Evolutionary conservation across 2,113 vertebrate species (phyloP).

Genomic region (Hirundichthys speculiger): DNA sequence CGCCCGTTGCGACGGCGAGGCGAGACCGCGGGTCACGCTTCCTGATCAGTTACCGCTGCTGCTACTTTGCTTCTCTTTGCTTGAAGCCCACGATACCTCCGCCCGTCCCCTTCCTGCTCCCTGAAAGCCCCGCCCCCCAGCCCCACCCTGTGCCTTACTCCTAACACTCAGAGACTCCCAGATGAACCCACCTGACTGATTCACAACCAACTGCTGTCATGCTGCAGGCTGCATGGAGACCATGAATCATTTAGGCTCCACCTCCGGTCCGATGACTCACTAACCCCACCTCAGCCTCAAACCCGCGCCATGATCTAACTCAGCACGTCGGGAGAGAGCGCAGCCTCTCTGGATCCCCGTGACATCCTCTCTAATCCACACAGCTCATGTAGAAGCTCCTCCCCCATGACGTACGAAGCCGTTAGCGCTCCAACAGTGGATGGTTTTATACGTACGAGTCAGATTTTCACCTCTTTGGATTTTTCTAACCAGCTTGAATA

Average conservation of each 20-base stretch:
- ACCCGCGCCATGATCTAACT: slow-evolving; percentile 71
- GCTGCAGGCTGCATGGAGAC: slow-evolving; percentile 17
- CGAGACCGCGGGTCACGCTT: slow-evolving; percentile 19
- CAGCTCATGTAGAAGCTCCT: slow-evolving; percentile 17
- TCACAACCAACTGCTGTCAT: too few species aligned
- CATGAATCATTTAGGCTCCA: slow-evolving; percentile 15
- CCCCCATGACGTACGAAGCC: slow-evolving; percentile 46
- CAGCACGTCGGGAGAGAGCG: slow-evolving; percentile 68
- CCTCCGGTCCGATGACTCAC: slow-evolving; percentile 33
- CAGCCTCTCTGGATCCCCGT: slow-evolving; percentile 36
- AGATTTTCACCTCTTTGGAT: slow-evolving; percentile 33
- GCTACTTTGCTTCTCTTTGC: slow-evolving; percentile 67
- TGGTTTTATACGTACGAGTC: slow-evolving; percentile 38
- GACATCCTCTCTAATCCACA: slow-evolving; percentile 44
- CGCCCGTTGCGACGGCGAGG: slow-evolving; percentile 3
- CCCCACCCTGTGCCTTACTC: slow-evolving; percentile 58
- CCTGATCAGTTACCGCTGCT: slow-evolving; percentile 30
- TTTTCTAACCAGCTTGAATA: slow-evolving; percentile 1
- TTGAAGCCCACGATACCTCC: slow-evolving; percentile 79
- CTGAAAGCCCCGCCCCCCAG: slow-evolving; percentile 22
- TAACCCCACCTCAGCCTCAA: slow-evolving; percentile 47
- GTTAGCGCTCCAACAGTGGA: slow-evolving; percentile 23
- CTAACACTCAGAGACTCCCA: slow-evolving; percentile 11
- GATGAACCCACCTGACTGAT: slow-evolving; percentile 16
- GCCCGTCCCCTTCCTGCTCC: slow-evolving; percentile 25